phyloP scores from a whole-genome alignment of 2,888 invertebrate genomes.

The Hydrotaea diabolus region DNA sequence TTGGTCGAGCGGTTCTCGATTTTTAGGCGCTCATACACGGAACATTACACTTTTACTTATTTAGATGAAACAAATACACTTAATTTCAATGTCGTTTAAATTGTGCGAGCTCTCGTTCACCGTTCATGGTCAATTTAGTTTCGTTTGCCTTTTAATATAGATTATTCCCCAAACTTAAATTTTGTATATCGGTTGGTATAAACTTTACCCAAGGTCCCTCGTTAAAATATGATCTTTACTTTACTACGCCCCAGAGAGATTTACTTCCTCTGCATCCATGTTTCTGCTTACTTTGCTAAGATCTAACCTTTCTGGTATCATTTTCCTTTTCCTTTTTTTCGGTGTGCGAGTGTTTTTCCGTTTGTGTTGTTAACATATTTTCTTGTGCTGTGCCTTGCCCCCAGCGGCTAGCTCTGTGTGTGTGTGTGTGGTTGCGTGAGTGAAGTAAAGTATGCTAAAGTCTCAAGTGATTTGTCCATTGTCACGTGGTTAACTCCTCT shows the following conservation, averaged over 20 bases:
- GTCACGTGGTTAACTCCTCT: constrained; percentile 62
- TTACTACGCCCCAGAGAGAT: constrained; percentile 27
- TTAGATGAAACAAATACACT: too few species aligned
- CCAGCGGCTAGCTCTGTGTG: background rate
- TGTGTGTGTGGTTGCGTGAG: background rate
- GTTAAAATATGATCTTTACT: constrained; percentile 29
- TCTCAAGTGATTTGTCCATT: constrained; percentile 65
- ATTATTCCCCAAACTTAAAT: too few species aligned
- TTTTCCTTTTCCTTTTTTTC: constrained; percentile 8
- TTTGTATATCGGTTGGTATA: background rate
- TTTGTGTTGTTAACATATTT: background rate
- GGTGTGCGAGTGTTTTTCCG: background rate
- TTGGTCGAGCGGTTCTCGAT: too few species aligned
- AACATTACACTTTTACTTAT: too few species aligned
- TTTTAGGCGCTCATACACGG: too few species aligned
- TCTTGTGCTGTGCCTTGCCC: background rate
- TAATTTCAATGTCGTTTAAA: too few species aligned
- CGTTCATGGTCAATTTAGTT: too few species aligned
- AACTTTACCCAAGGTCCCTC: constrained; percentile 9
- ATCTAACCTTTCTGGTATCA: constrained; percentile 11
- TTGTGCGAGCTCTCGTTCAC: too few species aligned
- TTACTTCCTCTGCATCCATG: background rate
- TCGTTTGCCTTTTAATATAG: too few species aligned
- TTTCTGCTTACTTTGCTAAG: constrained; percentile 67
- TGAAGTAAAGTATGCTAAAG: constrained; percentile 37